A percentile compares a stretch with the other conserved stretches of the same genome.
Evolutionary conservation across 2,797 vertebrate genomes (phyloP).

Genomic region (Platalea minor): DNA sequence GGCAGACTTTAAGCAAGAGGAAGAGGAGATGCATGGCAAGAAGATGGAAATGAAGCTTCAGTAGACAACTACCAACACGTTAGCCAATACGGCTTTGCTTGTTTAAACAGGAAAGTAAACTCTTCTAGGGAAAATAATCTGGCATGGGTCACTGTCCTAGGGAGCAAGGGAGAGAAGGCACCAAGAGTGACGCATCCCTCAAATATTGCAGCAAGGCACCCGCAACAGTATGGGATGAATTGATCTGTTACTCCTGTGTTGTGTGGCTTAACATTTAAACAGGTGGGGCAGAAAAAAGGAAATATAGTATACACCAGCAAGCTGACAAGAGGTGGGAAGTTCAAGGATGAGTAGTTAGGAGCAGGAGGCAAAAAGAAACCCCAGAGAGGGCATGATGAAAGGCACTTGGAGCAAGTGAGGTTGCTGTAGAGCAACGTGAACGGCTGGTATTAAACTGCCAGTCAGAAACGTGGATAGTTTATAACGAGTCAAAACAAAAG

Average conservation of each 20-base stretch:
- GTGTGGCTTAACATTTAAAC: neutral
- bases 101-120: neutral
- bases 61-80: neutral
- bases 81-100: neutral
- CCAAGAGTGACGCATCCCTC: neutral
- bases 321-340: neutral
- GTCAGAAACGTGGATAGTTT: neutral
- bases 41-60: neutral
- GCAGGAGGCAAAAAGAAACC: neutral
- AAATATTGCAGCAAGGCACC: neutral
- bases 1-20: neutral
- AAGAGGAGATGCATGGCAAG: neutral
- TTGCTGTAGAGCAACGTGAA: neutral
- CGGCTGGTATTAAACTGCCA: neutral
- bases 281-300: neutral
- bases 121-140: neutral
- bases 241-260: neutral
- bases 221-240: rapidly evolving
- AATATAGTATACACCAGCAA: neutral
- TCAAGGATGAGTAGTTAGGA: neutral
- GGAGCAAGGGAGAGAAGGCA: neutral
- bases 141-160: neutral
- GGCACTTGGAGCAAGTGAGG: neutral
- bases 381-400: neutral
- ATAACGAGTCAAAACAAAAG: neutral